Conservation (phyloP, 2,113 vertebrate species). For the Andinoacara biseriatus region DNA sequence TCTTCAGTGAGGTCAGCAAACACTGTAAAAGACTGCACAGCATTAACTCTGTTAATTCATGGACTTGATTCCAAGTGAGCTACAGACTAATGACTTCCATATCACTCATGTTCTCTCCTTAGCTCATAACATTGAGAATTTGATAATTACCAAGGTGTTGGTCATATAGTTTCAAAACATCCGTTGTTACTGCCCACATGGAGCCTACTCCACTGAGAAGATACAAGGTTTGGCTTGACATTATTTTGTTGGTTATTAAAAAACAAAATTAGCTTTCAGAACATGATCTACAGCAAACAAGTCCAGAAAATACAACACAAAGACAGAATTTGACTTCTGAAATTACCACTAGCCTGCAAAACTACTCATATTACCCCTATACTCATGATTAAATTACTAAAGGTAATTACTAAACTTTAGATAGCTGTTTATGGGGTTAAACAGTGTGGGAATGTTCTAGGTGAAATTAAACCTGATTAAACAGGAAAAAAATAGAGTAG, state of each 20-base stretch:
- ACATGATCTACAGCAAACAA: background rate
- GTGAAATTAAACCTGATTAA: background rate
- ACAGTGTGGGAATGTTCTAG: background rate
- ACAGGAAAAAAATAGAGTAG: background rate
- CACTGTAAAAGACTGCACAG: background rate
- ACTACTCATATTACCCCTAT: too few relatives aligned
- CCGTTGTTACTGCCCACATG: slow-evolving; percentile 7
- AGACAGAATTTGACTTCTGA: background rate
- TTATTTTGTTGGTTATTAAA: slow-evolving; percentile 38
- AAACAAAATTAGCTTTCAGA: slow-evolving; percentile 27
- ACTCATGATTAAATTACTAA: too few relatives aligned
- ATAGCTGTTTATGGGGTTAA: background rate
- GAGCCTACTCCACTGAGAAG: slow-evolving; percentile 15
- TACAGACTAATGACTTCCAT: background rate
- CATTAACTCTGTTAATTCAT: background rate
- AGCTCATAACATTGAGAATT: background rate
- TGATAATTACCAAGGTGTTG: background rate
- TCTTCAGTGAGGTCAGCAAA: slow-evolving; percentile 90
- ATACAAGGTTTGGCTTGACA: slow-evolving; percentile 10
- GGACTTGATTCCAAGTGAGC: background rate
- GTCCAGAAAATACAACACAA: background rate
- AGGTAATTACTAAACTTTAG: background rate
- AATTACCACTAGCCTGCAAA: background rate
- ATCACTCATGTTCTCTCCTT: background rate
- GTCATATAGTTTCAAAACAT: background rate